A percentile compares a stretch with the other conserved stretches of the same genome.
Conservation (phyloP, 1,140 invertebrate species). For the Druon quercuslanigerum region DNA sequence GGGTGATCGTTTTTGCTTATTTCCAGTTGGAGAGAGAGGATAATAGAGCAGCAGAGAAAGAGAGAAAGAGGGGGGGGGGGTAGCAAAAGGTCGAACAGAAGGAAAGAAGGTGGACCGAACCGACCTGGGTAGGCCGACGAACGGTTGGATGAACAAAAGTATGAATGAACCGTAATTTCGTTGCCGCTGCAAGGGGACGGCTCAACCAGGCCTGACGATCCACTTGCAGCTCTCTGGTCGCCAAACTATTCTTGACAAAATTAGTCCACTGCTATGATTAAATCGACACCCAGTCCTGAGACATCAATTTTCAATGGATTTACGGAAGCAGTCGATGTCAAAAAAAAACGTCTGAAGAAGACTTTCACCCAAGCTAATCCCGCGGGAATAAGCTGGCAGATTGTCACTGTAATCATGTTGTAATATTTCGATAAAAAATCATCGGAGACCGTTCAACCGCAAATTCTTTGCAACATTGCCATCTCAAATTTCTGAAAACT, state of each 20-base stretch:
- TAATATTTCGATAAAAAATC: no score
- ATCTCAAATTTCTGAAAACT: no score
- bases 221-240: constrained; percentile 5
- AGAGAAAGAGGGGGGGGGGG: constrained; percentile 33
- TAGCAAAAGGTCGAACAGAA: no score
- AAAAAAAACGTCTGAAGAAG: no score
- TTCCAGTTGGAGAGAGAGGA: constrained; percentile 51
- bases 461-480: no score
- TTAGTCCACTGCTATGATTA: constrained; percentile 42
- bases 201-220: constrained; percentile 1
- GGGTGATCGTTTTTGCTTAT: constrained; percentile 68
- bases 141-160: constrained; percentile 66
- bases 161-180: constrained; percentile 70
- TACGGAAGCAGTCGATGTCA: no score
- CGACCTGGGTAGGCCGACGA: constrained; percentile 38
- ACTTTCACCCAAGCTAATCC: no score
- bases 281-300: constrained; percentile 34
- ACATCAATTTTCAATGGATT: no score
- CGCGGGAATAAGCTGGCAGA: no score
- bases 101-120: constrained; percentile 39
- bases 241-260: constrained; percentile 29
- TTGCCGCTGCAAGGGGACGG: constrained; percentile 47
- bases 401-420: no score
- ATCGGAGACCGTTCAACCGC: no score
- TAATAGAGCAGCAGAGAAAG: constrained; percentile 11